Percentiles rank a stretch among this genome's conserved stretches.
Evolutionary conservation across 2,113 vertebrate species (phyloP).

Genomic region (Epinephelus moara): DNA sequence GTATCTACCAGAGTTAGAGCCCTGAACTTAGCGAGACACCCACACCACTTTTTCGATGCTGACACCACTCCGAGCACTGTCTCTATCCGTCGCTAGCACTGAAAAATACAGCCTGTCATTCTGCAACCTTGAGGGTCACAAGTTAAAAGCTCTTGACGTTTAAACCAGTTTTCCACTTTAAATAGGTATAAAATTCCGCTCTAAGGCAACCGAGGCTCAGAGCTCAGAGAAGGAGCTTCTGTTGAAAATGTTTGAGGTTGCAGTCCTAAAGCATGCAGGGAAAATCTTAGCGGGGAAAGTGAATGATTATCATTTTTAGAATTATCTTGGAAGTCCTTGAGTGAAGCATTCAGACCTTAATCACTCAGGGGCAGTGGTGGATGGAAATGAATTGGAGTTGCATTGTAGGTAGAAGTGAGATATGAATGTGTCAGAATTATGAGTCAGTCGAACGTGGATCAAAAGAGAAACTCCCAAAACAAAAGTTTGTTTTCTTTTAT

Average conservation of each 20-base stretch:
- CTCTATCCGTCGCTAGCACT: not conserved
- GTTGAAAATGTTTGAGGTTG: constrained; percentile 5
- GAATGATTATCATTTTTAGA: not conserved
- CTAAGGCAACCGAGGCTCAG: constrained; percentile 9
- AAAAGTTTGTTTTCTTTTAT: not conserved
- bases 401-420: not conserved
- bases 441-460: not conserved
- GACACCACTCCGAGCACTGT: not conserved
- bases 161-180: constrained; percentile 42
- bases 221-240: constrained; percentile 17
- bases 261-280: not conserved
- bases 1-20: constrained; percentile 13
- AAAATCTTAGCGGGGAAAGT: not conserved
- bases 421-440: not conserved
- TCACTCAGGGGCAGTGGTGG: not conserved
- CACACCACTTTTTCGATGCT: not conserved
- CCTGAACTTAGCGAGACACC: constrained; percentile 1
- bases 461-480: not conserved
- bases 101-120: constrained; percentile 8
- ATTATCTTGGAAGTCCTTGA: constrained; percentile 13
- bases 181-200: constrained; percentile 13
- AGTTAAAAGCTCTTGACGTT: constrained; percentile 39
- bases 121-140: constrained; percentile 20
- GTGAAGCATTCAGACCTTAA: not conserved
- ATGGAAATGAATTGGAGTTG: constrained; percentile 1